phyloP scores from a whole-genome alignment of 2,113 vertebrate genomes.

The Sula dactylatra region DNA sequence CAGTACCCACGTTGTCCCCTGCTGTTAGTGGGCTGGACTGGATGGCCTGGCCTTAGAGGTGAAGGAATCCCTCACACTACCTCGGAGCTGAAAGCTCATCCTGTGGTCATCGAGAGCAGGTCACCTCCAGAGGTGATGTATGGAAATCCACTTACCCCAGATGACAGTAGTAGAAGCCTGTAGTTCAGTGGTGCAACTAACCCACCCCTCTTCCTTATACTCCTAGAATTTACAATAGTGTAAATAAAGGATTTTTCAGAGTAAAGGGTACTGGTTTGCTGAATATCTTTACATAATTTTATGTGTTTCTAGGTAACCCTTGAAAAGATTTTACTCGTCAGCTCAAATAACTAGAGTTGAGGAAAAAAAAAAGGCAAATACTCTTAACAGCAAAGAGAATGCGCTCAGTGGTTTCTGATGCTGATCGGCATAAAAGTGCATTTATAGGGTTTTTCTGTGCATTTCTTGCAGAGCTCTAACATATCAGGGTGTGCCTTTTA shows the following conservation, averaged over 20 bases:
- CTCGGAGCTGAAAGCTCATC: not conserved
- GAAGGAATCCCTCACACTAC: fast-evolving
- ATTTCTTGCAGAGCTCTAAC: not conserved
- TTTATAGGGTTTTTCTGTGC: not conserved
- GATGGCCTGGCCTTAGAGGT: not conserved
- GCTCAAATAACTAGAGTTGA: not conserved
- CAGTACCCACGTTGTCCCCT: not conserved
- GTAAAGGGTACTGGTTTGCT: not conserved
- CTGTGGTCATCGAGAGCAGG: not conserved
- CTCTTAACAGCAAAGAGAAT: not conserved
- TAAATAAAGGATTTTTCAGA: not conserved
- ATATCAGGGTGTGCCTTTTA: not conserved
- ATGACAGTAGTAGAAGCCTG: not conserved
- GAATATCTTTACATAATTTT: not conserved
- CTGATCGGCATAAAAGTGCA: not conserved
- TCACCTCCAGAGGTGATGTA: not conserved
- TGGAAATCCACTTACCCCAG: not conserved
- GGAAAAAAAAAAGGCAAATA: not conserved
- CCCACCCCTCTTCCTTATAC: not conserved
- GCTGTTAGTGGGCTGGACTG: not conserved
- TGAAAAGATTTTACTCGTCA: not conserved
- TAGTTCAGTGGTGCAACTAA: not conserved
- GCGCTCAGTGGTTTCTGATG: not conserved
- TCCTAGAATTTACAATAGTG: not conserved
- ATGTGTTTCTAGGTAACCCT: not conserved